Percentiles rank a stretch among this genome's conserved stretches.
These are phyloP conservation scores for Nymphalis polychloros DNA, from an alignment of 2,888 invertebrate genomes.

Conservation along the genomic window DNA sequence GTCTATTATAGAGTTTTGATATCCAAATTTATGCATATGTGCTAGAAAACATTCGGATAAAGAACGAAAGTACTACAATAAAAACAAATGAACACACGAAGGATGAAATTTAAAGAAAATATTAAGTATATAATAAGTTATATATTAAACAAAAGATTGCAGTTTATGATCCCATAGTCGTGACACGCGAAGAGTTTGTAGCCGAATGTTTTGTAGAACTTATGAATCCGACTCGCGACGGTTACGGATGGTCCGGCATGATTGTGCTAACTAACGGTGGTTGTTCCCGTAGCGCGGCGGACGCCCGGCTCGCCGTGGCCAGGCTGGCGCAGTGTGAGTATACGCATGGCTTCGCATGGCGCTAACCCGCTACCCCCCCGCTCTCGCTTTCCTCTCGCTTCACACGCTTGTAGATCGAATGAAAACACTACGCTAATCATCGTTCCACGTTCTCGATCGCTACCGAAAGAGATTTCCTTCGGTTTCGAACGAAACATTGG, in stretches of 20 bases:
- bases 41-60: slow-evolving; percentile 16
- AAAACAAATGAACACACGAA: not conserved
- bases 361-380: slow-evolving; percentile 25
- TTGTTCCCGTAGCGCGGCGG: slow-evolving; percentile 65
- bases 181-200: not conserved
- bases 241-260: slow-evolving; percentile 16
- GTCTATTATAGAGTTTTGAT: slow-evolving; percentile 37
- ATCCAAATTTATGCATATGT: slow-evolving; percentile 5
- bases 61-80: not conserved
- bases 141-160: too few relatives aligned
- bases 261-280: slow-evolving; percentile 47
- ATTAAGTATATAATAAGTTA: too few relatives aligned
- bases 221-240: slow-evolving; percentile 4
- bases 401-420: slow-evolving; percentile 27
- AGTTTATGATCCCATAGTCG: not conserved
- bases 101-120: too few relatives aligned
- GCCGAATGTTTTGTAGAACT: slow-evolving; percentile 19
- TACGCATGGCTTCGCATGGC: slow-evolving; percentile 52
- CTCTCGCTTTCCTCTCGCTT: slow-evolving; percentile 39
- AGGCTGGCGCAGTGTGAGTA: slow-evolving; percentile 95
- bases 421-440: not conserved
- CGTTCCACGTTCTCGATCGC: not conserved
- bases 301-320: slow-evolving; percentile 95
- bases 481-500: not conserved
- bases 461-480: slow-evolving; percentile 14